phyloP scores from a whole-genome alignment of 2,113 vertebrate genomes.

The Myxocyprinus asiaticus region DNA sequence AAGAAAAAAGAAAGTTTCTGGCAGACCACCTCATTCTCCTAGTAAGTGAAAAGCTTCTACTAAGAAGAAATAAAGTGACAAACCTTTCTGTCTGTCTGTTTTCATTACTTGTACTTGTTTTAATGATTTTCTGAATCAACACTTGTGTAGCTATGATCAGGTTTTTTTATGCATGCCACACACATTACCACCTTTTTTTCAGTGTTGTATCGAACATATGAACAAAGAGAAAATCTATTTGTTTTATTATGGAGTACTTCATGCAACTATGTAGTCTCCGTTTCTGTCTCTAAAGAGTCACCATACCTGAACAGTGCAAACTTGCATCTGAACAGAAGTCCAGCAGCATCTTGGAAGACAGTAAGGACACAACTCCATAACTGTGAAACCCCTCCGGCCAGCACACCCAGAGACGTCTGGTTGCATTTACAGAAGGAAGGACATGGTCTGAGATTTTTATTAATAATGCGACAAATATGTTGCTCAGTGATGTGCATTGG shows the following conservation, averaged over 20 bases:
- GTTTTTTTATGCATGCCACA: too few species aligned
- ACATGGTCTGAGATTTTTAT: constrained; percentile 49
- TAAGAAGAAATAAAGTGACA: too few species aligned
- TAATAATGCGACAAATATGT: background rate
- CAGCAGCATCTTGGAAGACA: constrained; percentile 76
- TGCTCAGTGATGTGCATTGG: background rate
- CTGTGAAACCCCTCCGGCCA: constrained; percentile 58
- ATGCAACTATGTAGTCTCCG: too few species aligned
- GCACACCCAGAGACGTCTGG: constrained; percentile 72
- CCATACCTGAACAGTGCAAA: constrained; percentile 82
- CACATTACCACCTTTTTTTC: too few species aligned
- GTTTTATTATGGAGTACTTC: too few species aligned
- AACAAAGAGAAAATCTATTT: too few species aligned
- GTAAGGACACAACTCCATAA: constrained; percentile 62
- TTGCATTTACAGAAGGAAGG: constrained; percentile 81
- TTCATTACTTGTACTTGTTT: too few species aligned
- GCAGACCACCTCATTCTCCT: constrained; percentile 80
- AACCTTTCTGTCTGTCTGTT: too few species aligned
- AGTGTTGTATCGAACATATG: too few species aligned
- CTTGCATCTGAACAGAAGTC: constrained; percentile 73
- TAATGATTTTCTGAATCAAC: too few species aligned
- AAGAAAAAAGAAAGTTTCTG: constrained; percentile 69
- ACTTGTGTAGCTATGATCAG: too few species aligned
- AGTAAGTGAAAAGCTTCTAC: too few species aligned
- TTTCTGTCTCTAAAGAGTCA: constrained; percentile 75